Conservation (phyloP, 1,140 invertebrate genomes). For the Globodera rostochiensis region DNA sequence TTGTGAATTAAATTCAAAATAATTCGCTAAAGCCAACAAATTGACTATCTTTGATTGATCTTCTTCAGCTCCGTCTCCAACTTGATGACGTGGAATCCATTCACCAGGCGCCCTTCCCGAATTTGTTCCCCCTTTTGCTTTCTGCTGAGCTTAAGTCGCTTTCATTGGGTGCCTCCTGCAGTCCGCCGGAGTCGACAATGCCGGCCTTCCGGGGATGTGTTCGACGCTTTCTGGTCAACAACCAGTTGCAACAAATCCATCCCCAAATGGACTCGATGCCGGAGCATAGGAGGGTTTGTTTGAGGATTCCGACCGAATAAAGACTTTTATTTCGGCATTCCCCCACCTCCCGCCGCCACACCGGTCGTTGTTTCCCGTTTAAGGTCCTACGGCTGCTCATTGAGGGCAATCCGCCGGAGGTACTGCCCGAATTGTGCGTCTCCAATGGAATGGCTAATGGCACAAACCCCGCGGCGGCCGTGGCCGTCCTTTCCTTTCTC, state of each 20-base stretch:
- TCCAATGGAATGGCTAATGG: neutral
- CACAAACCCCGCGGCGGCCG: no score
- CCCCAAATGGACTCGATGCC: neutral
- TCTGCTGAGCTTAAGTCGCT: neutral
- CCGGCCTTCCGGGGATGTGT: neutral
- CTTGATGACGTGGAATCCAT: neutral
- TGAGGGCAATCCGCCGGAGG: neutral
- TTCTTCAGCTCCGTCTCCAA: conserved; percentile 3
- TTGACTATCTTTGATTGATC: no score
- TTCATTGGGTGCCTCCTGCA: neutral
- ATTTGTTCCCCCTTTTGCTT: neutral
- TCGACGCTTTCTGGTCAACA: conserved; percentile 3
- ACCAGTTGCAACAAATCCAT: conserved; percentile 8
- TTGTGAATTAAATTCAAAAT: neutral
- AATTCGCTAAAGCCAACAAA: neutral
- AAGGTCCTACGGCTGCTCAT: neutral
- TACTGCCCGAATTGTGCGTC: neutral
- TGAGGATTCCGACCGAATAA: neutral
- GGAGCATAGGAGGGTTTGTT: neutral
- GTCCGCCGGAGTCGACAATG: neutral
- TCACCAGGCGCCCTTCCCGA: neutral
- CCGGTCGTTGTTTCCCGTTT: no score
- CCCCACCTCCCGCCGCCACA: no score
- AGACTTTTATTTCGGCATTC: neutral
- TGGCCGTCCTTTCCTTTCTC: neutral